Conservation (phyloP, 2,888 invertebrate genomes). For the Ophioninae sp. region DNA sequence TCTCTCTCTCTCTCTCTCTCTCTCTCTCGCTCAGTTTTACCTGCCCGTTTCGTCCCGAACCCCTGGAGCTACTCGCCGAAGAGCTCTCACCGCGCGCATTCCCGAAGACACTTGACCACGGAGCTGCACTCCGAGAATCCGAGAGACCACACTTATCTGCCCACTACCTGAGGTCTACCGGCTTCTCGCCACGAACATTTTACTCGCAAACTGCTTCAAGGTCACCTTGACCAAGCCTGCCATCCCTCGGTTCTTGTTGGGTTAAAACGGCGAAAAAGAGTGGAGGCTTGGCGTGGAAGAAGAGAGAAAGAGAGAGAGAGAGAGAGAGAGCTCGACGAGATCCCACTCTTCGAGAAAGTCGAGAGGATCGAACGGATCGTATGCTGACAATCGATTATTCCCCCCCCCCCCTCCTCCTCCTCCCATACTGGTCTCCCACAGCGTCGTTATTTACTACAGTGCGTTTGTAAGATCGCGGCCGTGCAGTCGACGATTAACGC, state of each 20-base stretch:
- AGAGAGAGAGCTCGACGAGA: too few relatives aligned
- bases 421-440: constrained; percentile 1
- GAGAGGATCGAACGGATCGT: constrained; percentile 30
- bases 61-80: too few relatives aligned
- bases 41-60: not conserved
- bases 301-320: constrained; percentile 8
- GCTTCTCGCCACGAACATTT: not conserved
- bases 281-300: not conserved
- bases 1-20: too few relatives aligned
- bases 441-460: constrained; percentile 3
- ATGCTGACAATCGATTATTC: constrained; percentile 38
- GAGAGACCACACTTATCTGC: not conserved
- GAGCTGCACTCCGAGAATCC: not conserved
- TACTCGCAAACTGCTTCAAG: not conserved
- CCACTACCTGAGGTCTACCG: not conserved
- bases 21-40: too few relatives aligned
- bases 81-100: not conserved
- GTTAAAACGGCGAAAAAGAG: not conserved
- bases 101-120: not conserved
- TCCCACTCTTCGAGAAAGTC: constrained; percentile 3
- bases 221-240: not conserved
- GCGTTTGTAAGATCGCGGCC: not conserved
- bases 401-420: not conserved
- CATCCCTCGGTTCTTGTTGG: not conserved
- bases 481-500: constrained; percentile 5